A percentile compares a stretch with the other conserved stretches of the same genome.
Conservation (phyloP, 2,113 vertebrate genomes). For the Triplophysa rosa region DNA sequence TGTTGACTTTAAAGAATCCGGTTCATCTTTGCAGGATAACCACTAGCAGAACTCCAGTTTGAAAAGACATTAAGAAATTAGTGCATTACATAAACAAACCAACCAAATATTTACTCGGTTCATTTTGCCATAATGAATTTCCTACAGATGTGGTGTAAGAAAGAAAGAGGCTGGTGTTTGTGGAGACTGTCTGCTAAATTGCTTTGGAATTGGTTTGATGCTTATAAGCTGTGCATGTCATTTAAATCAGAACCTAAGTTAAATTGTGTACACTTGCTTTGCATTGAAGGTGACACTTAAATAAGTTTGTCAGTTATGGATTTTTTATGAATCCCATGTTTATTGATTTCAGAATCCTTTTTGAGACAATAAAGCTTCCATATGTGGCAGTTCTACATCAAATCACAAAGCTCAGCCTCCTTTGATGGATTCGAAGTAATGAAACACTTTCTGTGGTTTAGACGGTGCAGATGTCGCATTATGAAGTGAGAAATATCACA, state of each 20-base stretch:
- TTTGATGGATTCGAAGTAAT: not conserved
- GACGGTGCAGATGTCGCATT: not conserved
- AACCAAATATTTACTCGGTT: not conserved
- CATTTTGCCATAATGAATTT: not conserved
- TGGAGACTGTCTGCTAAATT: not conserved
- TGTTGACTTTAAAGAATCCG: not conserved
- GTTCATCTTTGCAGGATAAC: not conserved
- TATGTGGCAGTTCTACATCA: not conserved
- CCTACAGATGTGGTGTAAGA: not conserved
- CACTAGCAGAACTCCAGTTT: too few relatives aligned
- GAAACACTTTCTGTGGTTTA: not conserved
- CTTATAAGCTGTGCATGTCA: not conserved
- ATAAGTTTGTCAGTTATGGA: not conserved
- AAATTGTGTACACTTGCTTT: not conserved
- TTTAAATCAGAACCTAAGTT: not conserved
- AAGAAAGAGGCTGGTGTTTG: not conserved
- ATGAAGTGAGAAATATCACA: slow-evolving; percentile 36
- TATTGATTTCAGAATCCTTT: not conserved
- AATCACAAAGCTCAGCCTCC: not conserved
- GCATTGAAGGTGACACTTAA: not conserved
- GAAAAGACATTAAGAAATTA: too few relatives aligned
- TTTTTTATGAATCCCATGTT: not conserved
- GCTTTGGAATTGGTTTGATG: not conserved
- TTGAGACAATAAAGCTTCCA: not conserved
- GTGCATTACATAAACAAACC: not conserved